Conservation (phyloP, 2,113 vertebrate genomes). For the Perccottus glenii region DNA sequence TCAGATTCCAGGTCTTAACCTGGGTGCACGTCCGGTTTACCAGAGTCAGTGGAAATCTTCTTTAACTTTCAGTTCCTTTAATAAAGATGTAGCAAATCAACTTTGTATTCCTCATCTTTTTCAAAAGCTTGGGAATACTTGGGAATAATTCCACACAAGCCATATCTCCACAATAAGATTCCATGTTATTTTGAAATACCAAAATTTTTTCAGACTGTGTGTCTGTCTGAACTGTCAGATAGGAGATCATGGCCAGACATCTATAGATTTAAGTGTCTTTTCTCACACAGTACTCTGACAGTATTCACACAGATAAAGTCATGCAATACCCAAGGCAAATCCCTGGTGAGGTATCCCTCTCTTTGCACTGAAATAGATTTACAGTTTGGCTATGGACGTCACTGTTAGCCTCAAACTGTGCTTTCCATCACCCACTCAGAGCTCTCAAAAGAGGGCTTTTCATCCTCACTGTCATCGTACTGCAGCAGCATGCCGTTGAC, state of each 20-base stretch:
- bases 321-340: conserved; percentile 65
- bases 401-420: conserved; percentile 85
- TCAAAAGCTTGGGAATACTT: conserved; percentile 28
- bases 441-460: conserved; percentile 85
- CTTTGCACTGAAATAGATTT: conserved; percentile 79
- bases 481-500: conserved; percentile 96
- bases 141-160: conserved; percentile 45
- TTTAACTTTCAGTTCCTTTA: conserved; percentile 47
- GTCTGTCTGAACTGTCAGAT: conserved; percentile 51
- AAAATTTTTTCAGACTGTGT: conserved; percentile 44
- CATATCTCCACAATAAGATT: conserved; percentile 27
- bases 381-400: conserved; percentile 77
- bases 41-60: conserved; percentile 58
- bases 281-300: conserved; percentile 60
- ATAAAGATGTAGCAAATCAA: conserved; percentile 58
- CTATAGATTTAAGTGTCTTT: conserved; percentile 43
- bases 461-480: conserved; percentile 89
- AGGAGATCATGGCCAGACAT: conserved; percentile 54
- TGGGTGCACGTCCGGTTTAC: conserved; percentile 53
- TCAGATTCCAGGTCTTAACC: conserved; percentile 58
- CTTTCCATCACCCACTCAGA: conserved; percentile 99
- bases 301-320: conserved; percentile 73
- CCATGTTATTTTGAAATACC: conserved; percentile 32
- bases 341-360: conserved; percentile 33
- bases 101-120: conserved; percentile 41